Percentiles rank a stretch among this genome's conserved stretches.
Conservation (phyloP, 2,888 invertebrate genomes). For the Prosopocoilus inquinatus region DNA sequence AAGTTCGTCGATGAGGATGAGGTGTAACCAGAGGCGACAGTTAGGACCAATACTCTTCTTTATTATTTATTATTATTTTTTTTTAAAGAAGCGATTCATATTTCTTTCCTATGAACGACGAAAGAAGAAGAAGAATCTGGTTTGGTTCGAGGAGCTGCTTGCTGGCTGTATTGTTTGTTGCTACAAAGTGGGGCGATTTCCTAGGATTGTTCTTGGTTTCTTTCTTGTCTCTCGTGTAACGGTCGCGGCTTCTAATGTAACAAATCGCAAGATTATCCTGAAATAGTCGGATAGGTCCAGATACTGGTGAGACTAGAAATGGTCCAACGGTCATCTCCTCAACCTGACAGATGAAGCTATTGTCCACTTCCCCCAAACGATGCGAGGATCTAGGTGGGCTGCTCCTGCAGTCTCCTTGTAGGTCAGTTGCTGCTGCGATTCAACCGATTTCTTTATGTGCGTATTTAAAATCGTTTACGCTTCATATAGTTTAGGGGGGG, state of each 20-base stretch:
- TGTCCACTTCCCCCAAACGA: conserved; percentile 33
- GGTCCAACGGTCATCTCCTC: conserved; percentile 34
- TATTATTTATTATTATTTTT: too few relatives aligned
- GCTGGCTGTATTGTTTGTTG: background rate
- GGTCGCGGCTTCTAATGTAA: conserved; percentile 26
- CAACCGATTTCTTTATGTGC: conserved; percentile 30
- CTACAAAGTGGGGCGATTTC: too few relatives aligned
- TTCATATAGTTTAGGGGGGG: conserved; percentile 23
- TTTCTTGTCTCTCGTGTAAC: conserved; percentile 11
- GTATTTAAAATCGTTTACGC: conserved; percentile 30
- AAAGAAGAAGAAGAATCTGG: too few relatives aligned
- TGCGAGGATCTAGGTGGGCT: conserved; percentile 34
- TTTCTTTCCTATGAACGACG: too few relatives aligned
- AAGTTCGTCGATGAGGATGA: too few relatives aligned
- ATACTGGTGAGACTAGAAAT: conserved; percentile 28
- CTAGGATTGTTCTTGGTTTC: too few relatives aligned
- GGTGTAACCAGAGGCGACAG: too few relatives aligned
- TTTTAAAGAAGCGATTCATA: too few relatives aligned
- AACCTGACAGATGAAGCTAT: conserved; percentile 32
- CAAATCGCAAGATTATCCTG: conserved; percentile 28
- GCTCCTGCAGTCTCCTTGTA: conserved; percentile 24
- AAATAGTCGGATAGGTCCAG: conserved; percentile 24
- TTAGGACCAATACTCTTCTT: too few relatives aligned
- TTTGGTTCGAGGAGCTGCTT: conserved; percentile 8
- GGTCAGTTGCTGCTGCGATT: conserved; percentile 29